Conservation (phyloP, 1,140 invertebrate species). For the Magallana gigas region DNA sequence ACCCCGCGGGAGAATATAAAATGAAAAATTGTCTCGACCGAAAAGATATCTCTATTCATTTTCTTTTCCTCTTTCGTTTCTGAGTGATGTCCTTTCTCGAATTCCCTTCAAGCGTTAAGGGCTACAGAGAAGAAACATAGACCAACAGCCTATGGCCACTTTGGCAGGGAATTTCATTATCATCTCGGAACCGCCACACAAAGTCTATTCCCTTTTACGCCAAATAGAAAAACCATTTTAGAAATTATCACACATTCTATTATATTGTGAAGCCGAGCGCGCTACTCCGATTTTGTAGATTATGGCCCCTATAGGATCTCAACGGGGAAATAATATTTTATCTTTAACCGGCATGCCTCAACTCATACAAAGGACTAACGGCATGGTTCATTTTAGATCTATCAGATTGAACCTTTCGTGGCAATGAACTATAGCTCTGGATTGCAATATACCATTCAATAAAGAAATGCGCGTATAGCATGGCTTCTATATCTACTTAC, state of each 20-base stretch:
- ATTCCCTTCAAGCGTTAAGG: background rate
- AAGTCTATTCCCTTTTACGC: background rate
- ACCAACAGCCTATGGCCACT: background rate
- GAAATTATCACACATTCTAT: slow-evolving; percentile 25
- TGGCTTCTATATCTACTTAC: slow-evolving; percentile 79
- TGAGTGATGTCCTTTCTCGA: background rate
- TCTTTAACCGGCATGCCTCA: slow-evolving; percentile 12
- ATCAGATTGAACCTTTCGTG: background rate
- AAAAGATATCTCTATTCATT: slow-evolving; percentile 4
- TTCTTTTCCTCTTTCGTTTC: background rate
- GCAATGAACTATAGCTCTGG: background rate
- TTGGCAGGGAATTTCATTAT: slow-evolving; percentile 4
- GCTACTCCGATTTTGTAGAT: background rate
- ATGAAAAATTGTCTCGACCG: slow-evolving; percentile 8
- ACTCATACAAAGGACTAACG: background rate
- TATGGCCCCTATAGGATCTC: background rate
- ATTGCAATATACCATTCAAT: too few species aligned
- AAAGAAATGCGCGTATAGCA: too few species aligned
- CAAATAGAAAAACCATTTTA: slow-evolving; percentile 22
- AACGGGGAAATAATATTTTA: slow-evolving; percentile 5
- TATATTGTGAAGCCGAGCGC: slow-evolving; percentile 23
- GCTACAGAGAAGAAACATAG: background rate
- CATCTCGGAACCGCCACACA: background rate
- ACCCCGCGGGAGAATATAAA: background rate
- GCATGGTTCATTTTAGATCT: background rate